A percentile compares a stretch with the other conserved stretches of the same genome.
Conservation (phyloP, 2,113 vertebrate species). For the Chaetodon trifascialis region DNA sequence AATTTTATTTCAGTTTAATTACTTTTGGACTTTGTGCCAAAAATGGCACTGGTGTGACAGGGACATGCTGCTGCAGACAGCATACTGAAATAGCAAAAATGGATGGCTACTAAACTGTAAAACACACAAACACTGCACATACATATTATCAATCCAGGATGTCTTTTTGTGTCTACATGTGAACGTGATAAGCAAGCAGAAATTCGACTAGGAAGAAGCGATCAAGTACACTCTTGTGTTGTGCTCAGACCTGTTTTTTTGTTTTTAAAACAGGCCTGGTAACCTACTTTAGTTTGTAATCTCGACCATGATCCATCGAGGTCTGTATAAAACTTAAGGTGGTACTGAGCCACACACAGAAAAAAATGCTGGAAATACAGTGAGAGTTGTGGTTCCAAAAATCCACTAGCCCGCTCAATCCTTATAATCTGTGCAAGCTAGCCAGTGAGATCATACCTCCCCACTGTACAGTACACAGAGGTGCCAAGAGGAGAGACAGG, state of each 20-base stretch:
- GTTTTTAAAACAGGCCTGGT: constrained; percentile 18
- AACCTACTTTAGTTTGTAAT: constrained; percentile 16
- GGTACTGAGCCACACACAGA: constrained; percentile 12
- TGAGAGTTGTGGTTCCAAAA: constrained; percentile 7
- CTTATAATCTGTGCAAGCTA: constrained; percentile 28
- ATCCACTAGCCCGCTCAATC: constrained; percentile 10
- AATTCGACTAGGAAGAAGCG: not conserved
- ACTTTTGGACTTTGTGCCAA: not conserved
- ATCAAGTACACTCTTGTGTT: constrained; percentile 17
- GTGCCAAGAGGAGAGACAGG: constrained; percentile 69
- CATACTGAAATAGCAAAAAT: not conserved
- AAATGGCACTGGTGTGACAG: not conserved
- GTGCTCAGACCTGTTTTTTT: constrained; percentile 27
- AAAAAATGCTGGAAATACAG: not conserved
- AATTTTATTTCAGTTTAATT: not conserved
- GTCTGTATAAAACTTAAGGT: not conserved
- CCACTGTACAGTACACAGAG: constrained; percentile 46
- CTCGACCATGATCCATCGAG: not conserved
- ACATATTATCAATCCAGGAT: not conserved
- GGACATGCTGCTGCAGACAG: not conserved
- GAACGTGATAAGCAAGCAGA: not conserved
- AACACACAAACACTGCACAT: not conserved
- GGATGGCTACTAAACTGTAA: not conserved
- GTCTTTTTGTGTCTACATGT: not conserved
- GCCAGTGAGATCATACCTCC: constrained; percentile 55